Conservation (phyloP, 2,888 invertebrate genomes). For the Dendrolimus pini region DNA sequence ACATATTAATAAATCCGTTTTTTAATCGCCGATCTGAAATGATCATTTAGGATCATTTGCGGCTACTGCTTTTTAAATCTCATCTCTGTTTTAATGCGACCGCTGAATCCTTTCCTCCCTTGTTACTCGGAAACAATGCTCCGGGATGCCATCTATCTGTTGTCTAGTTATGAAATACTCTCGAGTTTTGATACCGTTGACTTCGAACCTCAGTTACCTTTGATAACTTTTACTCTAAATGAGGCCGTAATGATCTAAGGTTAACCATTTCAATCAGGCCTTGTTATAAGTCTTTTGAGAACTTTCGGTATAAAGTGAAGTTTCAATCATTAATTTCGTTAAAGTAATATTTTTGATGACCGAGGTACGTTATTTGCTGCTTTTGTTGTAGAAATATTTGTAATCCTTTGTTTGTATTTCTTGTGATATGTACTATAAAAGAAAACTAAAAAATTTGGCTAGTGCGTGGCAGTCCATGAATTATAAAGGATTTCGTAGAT, state of each 20-base stretch:
- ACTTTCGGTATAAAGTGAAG: conserved; percentile 9
- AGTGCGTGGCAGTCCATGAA: too few species aligned
- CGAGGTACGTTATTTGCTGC: too few species aligned
- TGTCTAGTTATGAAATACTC: conserved; percentile 12
- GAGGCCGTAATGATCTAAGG: neutral
- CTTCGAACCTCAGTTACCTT: neutral
- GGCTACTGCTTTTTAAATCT: conserved; percentile 61
- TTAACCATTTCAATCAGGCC: neutral
- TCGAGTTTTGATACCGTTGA: neutral
- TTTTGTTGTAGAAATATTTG: too few species aligned
- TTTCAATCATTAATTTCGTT: conserved; percentile 1
- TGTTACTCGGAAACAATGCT: conserved; percentile 55
- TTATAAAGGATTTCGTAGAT: too few species aligned
- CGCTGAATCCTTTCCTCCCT: conserved; percentile 59
- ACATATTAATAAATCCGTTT: conserved; percentile 5
- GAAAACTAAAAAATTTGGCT: too few species aligned
- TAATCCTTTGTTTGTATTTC: too few species aligned
- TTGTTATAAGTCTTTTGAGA: neutral
- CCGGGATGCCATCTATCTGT: conserved; percentile 37
- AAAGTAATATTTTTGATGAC: neutral
- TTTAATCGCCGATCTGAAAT: conserved; percentile 37
- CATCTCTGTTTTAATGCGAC: conserved; percentile 63
- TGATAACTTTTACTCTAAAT: neutral
- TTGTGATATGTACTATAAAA: too few species aligned
- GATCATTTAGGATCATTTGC: conserved; percentile 68